Evolutionary conservation across 2,888 invertebrate species (phyloP), one percentile per base, ranked within the genome.

Genomic region (Dryobota labecula): DNA sequence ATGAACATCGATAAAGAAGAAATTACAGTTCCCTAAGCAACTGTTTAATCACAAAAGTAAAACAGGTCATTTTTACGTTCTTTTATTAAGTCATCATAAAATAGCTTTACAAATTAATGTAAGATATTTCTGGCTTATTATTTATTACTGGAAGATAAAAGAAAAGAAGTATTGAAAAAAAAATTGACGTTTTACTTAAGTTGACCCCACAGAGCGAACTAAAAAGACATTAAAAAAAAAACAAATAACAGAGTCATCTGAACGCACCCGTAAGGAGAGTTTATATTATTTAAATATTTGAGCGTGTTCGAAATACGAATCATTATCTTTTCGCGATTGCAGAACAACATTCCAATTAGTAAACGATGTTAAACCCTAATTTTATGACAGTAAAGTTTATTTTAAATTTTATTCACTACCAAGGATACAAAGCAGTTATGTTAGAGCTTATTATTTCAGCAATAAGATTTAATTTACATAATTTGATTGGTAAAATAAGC

Each of bases 241-340:
- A 80, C 87, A 89, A 89, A 89, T 87, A 89, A 88, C 88, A 87
- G 87, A 86, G 78, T 83, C 86, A 86, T 89, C 82, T 70, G 87
- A 89, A 91, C 89, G 84, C 84, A 87, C 88, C 91, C 91, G 90
- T 86, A 84, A 90, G 90, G 90, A 92, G 90, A 92, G 89, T 90
- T 90, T 86, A 86, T 89, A 83, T 90, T 90, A 91, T 90, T 92
- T 92, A 92, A 93, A 93, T 92, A 93, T 94, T 93, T 93, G 91
- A 90, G 90, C 91, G 92, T 90, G 91, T 92, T 92, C 92, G 88
- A 92, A 94, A 93, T 92, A 88, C 90, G 88, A 91, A 92, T 91
- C 91, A 94, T 94, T 94, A 94, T 92, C 92, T 92, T 89, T 92
- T 92, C 89, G 85, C 90, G 86, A 90, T 90, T 90, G 67, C 87